Base-by-base conservation (phyloP, 2,888 invertebrate genomes). In the Cecidostiba fungosa region DNA sequence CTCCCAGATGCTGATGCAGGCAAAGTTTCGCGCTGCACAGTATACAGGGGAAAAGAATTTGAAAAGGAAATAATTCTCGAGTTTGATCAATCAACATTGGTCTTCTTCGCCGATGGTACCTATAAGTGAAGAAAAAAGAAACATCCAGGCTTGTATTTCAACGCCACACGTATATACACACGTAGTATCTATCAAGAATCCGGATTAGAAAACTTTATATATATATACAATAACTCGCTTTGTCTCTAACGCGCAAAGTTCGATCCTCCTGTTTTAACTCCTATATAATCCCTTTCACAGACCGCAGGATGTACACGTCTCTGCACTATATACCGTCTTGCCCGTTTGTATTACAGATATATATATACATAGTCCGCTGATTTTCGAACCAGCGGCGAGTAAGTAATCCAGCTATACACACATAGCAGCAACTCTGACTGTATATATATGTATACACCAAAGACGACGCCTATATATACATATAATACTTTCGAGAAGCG, bases 71-170 rank as follows among this genome's bases (percentile, higher is more conserved):
- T 10, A 50, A 59, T n/a, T 12, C 47, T 12, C 74, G 23, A 3
- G 77, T 50, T 39, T 43, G 77, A 77, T 83, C 77, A 72, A 72
- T 83, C 83, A 72, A 83, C 70, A 47, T 70, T 77, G 43, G 50
- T 82, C 8, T 14, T 16, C 47, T 50, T 19, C 16, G 19, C 8
- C n/a, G n/a, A n/a, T n/a, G n/a, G n/a, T n/a, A n/a, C n/a, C n/a
- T n/a, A n/a, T n/a, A n/a, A 50, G 1, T 0, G 10, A 50, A 3
- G 19, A 50, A 50, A 50, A 50, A 16, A 50, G 14, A 19, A 8
- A 14, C 14, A 6, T 14, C 6, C 47, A 47, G 14, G 14, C 4
- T 50, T 50, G 47, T n/a, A n/a, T n/a, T n/a, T n/a, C n/a, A n/a
- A n/a, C n/a, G n/a, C n/a, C n/a, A n/a, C n/a, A n/a, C n/a, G n/a